phyloP scores from a whole-genome alignment of 2,113 vertebrate genomes.

The Etheostoma spectabile region DNA sequence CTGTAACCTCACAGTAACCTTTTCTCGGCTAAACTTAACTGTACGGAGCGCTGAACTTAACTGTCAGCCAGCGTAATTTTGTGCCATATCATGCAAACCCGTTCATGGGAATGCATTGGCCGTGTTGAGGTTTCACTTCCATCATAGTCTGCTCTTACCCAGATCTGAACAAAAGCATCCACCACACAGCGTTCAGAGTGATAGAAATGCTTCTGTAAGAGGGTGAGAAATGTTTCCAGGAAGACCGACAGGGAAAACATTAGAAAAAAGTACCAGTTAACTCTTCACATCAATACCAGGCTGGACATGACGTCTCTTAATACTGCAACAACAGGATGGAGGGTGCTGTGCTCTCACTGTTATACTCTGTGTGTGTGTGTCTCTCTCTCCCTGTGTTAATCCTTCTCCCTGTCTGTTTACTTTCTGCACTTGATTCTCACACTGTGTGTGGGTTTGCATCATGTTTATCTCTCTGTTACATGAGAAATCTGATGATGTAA shows the following conservation, averaged over 20 bases:
- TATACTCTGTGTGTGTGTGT: background rate
- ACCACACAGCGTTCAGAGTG: background rate
- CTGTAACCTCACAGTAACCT: no score
- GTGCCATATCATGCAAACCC: no score
- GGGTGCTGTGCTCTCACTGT: background rate
- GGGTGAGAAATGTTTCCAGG: conserved; percentile 53
- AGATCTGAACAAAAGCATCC: conserved; percentile 19
- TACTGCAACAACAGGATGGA: conserved; percentile 51
- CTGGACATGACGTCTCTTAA: conserved; percentile 27
- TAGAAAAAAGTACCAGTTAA: conserved; percentile 59
- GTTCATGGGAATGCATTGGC: no score
- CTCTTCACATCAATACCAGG: conserved; percentile 50
- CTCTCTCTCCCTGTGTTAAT: conserved; percentile 10
- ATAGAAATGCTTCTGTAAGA: conserved; percentile 19
- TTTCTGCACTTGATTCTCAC: background rate
- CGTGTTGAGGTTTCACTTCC: background rate
- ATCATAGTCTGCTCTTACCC: background rate
- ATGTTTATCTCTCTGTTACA: background rate
- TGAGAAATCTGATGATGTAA: background rate
- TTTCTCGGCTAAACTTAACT: no score
- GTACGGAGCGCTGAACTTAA: no score
- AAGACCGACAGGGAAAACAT: conserved; percentile 48
- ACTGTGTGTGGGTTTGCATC: background rate
- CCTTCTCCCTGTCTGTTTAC: conserved; percentile 5
- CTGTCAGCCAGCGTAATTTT: no score